Conservation (phyloP, 2,797 vertebrate species). For the Protonibea diacanthus region DNA sequence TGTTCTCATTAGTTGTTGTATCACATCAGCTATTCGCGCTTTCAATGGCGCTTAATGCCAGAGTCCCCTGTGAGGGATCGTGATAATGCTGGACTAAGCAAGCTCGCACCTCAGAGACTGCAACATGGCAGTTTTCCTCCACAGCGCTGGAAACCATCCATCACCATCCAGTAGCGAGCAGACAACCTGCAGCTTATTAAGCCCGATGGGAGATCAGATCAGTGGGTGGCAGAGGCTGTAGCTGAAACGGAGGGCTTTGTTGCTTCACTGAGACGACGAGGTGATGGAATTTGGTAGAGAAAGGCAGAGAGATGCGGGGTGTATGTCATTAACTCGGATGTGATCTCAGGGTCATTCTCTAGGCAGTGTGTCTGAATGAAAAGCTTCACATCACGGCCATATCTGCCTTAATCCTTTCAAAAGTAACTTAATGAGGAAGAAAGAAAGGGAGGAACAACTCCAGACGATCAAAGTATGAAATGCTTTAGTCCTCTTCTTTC, state of each 20-base stretch:
- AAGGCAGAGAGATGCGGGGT: conserved; percentile 12
- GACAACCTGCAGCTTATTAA: conserved; percentile 63
- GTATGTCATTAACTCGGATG: neutral
- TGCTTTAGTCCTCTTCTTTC: conserved; percentile 27
- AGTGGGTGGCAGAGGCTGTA: conserved; percentile 46
- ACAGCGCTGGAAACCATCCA: conserved; percentile 44
- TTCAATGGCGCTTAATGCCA: conserved; percentile 22
- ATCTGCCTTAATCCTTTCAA: conserved; percentile 26
- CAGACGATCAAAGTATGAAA: conserved; percentile 40
- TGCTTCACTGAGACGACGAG: conserved; percentile 27
- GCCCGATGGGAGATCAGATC: conserved; percentile 53
- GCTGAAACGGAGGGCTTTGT: conserved; percentile 46
- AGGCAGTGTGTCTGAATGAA: conserved; percentile 5
- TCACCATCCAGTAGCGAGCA: conserved; percentile 44
- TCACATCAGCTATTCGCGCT: conserved; percentile 32
- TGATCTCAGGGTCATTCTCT: conserved; percentile 30
- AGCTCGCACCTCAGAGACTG: conserved; percentile 37
- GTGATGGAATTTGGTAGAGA: conserved; percentile 28
- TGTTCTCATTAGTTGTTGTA: conserved; percentile 49
- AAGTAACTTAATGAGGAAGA: conserved; percentile 30
- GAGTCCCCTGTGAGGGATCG: conserved; percentile 28
- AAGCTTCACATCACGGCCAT: conserved; percentile 22
- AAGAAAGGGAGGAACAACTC: neutral
- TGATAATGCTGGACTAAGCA: conserved; percentile 48
- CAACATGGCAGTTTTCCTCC: conserved; percentile 45